Evolutionary conservation across 2,888 invertebrate genomes (phyloP).

Genomic region (Ormia ochracea): DNA sequence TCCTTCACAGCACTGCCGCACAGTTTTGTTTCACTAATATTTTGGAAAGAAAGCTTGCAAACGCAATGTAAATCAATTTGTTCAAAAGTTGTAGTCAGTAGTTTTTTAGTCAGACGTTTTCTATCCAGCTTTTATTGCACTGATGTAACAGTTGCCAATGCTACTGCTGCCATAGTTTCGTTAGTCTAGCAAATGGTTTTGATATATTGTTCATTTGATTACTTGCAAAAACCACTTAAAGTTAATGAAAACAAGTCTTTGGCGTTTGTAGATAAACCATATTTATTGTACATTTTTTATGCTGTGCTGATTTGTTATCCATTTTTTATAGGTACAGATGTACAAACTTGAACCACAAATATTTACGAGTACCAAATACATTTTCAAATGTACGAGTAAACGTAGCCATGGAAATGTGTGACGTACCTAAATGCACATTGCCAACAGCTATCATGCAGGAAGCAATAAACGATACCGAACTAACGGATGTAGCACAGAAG

Average conservation of each 20-base stretch:
- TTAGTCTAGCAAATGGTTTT: constrained; percentile 54
- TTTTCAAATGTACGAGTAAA: constrained; percentile 10
- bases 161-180: constrained; percentile 16
- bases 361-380: constrained; percentile 2
- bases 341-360: background rate
- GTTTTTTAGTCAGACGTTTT: background rate
- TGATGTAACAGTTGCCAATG: background rate
- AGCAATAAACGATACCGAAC: constrained; percentile 57
- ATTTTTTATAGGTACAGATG: background rate
- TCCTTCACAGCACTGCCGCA: constrained; percentile 6
- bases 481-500: constrained; percentile 55
- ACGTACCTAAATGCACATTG: constrained; percentile 30
- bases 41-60: constrained; percentile 41
- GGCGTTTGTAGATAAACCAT: constrained; percentile 60
- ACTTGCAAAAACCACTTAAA: constrained; percentile 60
- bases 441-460: constrained; percentile 52
- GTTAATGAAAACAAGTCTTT: constrained; percentile 62
- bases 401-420: background rate
- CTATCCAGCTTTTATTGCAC: background rate
- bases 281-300: constrained; percentile 38
- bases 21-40: background rate
- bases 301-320: constrained; percentile 7
- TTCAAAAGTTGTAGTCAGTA: constrained; percentile 25
- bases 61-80: constrained; percentile 55
- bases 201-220: constrained; percentile 62